phyloP scores from a whole-genome alignment of 2,797 vertebrate species.

The Alca torda region DNA sequence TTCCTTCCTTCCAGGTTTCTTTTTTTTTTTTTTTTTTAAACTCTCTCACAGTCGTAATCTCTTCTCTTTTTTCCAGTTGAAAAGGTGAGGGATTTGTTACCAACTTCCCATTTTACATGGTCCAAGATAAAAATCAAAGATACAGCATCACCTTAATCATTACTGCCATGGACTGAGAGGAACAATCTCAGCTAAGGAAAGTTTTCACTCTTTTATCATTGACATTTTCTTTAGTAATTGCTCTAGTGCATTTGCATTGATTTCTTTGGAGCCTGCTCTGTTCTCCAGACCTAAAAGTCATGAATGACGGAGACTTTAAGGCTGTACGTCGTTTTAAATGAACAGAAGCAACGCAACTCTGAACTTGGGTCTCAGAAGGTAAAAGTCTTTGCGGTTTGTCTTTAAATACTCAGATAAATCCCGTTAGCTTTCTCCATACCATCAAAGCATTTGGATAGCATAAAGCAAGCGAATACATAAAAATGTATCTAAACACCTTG shows the following conservation, averaged over 20 bases:
- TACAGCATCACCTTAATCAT: background rate
- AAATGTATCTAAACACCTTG: slow-evolving; percentile 75
- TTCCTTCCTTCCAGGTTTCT: background rate
- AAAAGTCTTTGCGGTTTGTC: slow-evolving; percentile 57
- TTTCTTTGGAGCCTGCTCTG: background rate
- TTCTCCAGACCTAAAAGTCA: background rate
- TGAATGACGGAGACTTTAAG: background rate
- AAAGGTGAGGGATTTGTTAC: background rate
- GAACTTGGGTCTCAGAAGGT: slow-evolving; percentile 56
- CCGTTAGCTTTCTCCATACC: slow-evolving; percentile 23
- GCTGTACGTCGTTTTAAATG: background rate
- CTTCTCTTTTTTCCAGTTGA: background rate
- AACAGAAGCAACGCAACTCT: background rate
- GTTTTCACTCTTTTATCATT: background rate
- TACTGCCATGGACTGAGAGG: background rate
- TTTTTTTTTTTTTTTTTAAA: background rate
- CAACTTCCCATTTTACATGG: background rate
- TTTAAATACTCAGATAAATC: slow-evolving; percentile 68
- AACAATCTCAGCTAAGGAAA: background rate
- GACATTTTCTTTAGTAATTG: background rate
- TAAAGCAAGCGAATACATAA: slow-evolving; percentile 71
- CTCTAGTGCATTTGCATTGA: background rate
- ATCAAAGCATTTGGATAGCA: slow-evolving; percentile 70
- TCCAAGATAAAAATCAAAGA: background rate
- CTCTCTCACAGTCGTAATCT: background rate